These are phyloP conservation scores for Apis cerana DNA, from an alignment of 1,140 invertebrate genomes.

Conservation along the genomic window DNA sequence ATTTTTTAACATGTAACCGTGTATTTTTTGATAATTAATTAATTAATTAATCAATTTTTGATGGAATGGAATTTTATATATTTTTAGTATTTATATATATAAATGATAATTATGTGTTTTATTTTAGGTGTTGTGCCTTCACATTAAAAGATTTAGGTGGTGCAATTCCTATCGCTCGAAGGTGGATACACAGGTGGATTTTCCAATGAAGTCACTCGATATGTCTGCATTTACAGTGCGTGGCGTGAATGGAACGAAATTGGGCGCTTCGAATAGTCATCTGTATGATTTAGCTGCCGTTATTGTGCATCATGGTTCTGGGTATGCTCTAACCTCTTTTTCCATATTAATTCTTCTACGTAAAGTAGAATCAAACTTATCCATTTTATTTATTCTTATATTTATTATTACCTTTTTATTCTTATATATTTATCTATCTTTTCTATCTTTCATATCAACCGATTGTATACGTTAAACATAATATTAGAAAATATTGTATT, in stretches of 20 bases:
- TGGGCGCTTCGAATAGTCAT: constrained; percentile 84
- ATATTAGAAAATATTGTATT: not conserved
- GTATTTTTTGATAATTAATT: not conserved
- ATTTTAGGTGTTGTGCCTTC: constrained; percentile 89
- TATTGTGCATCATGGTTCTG: constrained; percentile 92
- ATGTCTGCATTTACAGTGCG: constrained; percentile 90
- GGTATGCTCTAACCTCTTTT: constrained; percentile 78
- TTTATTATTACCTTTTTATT: too few species aligned
- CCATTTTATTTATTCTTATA: too few species aligned
- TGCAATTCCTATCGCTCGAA: constrained; percentile 90
- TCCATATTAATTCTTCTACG: not conserved
- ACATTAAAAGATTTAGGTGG: constrained; percentile 93
- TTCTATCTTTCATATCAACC: not conserved
- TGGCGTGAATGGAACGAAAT: constrained; percentile 86
- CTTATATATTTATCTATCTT: too few species aligned
- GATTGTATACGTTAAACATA: not conserved
- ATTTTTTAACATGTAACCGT: not conserved
- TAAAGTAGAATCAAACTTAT: not conserved
- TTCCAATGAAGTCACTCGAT: constrained; percentile 88
- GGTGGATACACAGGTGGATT: constrained; percentile 90
- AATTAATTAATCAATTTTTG: too few species aligned
- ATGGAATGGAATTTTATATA: not conserved
- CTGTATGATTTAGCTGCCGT: constrained; percentile 92
- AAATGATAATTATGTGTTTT: constrained; percentile 10
- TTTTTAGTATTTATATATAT: not conserved